Percentiles rank a stretch among this genome's conserved stretches.
phyloP scores from a whole-genome alignment of 2,797 vertebrate species.

The Darevskia nairensis region DNA sequence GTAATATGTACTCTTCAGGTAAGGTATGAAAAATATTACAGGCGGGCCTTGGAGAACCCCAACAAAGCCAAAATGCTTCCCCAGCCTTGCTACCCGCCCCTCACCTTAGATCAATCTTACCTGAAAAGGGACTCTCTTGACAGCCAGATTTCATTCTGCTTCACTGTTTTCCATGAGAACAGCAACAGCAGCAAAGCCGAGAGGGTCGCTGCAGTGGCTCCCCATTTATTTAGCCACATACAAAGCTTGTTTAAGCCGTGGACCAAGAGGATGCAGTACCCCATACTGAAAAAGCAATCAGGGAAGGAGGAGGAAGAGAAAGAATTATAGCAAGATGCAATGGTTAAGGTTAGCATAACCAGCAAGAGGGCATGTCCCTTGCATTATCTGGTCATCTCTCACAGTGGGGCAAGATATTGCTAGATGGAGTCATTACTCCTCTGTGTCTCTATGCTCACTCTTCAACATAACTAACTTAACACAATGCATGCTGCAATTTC shows the following conservation, averaged over 20 bases:
- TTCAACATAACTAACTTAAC: background rate
- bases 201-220: slow-evolving; percentile 79
- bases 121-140: slow-evolving; percentile 95
- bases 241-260: slow-evolving; percentile 89
- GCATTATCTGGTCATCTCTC: background rate
- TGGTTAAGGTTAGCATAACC: background rate
- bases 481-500: background rate
- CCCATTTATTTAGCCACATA: slow-evolving; percentile 82
- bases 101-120: slow-evolving; percentile 71
- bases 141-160: slow-evolving; percentile 94
- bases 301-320: slow-evolving; percentile 4
- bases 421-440: background rate
- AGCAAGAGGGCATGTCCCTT: background rate
- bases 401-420: background rate
- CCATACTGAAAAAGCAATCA: slow-evolving; percentile 84
- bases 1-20: background rate
- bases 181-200: slow-evolving; percentile 88
- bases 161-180: slow-evolving; percentile 94
- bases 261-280: slow-evolving; percentile 94
- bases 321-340: background rate
- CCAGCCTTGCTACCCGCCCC: background rate
- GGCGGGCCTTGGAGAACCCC: no score
- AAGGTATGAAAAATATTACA: background rate
- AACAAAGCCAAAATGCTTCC: background rate
- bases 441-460: background rate